Evolutionary conservation across 2,113 vertebrate species (phyloP).

Genomic region (Rhegmatorhina hoffmannsi): DNA sequence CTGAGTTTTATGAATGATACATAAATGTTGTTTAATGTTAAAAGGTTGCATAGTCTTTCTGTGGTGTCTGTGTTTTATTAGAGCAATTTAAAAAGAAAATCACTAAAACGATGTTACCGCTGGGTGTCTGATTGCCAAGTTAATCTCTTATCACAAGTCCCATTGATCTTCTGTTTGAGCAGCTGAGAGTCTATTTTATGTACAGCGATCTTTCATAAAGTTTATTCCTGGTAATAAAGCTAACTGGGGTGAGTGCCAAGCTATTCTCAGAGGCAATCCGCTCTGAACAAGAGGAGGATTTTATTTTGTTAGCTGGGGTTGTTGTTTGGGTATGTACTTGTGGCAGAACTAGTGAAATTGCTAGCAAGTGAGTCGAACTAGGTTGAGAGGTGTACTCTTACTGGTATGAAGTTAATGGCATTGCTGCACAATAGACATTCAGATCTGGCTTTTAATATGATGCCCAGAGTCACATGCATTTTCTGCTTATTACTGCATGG

Average conservation of each 20-base stretch:
- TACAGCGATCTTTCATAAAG: constrained; percentile 80
- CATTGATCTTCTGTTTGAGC: constrained; percentile 82
- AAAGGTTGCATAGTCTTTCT: not conserved
- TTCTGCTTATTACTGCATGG: constrained; percentile 10
- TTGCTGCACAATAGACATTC: constrained; percentile 13
- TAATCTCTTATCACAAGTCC: constrained; percentile 80
- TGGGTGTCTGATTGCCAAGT: constrained; percentile 74
- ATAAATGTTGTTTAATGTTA: not conserved
- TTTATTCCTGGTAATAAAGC: constrained; percentile 84
- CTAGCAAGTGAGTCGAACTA: constrained; percentile 61
- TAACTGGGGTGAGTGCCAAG: constrained; percentile 77
- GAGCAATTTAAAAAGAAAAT: constrained; percentile 42
- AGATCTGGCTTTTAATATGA: constrained; percentile 39
- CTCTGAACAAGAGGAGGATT: constrained; percentile 71
- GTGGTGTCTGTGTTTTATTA: not conserved
- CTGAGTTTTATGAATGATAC: not conserved
- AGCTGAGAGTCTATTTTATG: constrained; percentile 81
- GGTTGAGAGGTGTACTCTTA: constrained; percentile 58
- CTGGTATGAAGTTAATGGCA: constrained; percentile 57
- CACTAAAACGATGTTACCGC: constrained; percentile 6
- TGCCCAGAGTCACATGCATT: constrained; percentile 10
- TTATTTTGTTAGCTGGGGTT: constrained; percentile 76
- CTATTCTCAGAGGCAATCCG: constrained; percentile 79
- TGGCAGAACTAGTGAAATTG: constrained; percentile 68
- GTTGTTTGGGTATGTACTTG: constrained; percentile 76